A percentile compares a stretch with the other conserved stretches of the same genome.
Evolutionary conservation across 2,797 vertebrate species (phyloP).

Genomic region (Cercopithecus neglectus): DNA sequence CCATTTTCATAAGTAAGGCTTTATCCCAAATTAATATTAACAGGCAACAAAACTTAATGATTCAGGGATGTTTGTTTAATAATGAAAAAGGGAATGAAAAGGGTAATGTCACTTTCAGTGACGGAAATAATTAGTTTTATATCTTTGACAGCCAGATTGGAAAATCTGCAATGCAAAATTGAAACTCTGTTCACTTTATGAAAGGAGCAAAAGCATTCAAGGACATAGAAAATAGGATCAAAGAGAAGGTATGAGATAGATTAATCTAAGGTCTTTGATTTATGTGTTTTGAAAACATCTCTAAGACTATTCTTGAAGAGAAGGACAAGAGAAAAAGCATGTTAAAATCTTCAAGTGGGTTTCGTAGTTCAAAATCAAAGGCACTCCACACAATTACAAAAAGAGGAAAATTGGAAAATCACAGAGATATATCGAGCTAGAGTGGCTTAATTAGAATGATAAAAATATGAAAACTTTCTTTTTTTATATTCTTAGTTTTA

Average conservation of each 20-base stretch:
- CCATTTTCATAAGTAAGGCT: not conserved
- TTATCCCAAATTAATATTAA: not conserved
- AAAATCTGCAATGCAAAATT: not conserved
- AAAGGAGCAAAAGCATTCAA: not conserved
- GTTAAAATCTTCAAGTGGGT: not conserved
- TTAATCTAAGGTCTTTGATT: slow-evolving; percentile 13
- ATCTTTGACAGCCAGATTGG: slow-evolving; percentile 22
- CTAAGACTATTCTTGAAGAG: not conserved
- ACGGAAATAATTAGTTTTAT: slow-evolving; percentile 21
- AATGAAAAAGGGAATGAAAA: slow-evolving; percentile 35
- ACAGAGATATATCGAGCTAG: not conserved
- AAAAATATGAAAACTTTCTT: not conserved
- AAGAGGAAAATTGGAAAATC: not conserved
- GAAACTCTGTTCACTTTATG: slow-evolving; percentile 39
- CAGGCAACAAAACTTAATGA: not conserved
- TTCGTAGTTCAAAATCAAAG: slow-evolving; percentile 6
- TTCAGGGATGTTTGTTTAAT: slow-evolving; percentile 12
- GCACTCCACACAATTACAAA: not conserved
- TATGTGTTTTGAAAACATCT: not conserved
- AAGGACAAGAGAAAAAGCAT: not conserved
- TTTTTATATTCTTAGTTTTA: not conserved
- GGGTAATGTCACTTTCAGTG: not conserved
- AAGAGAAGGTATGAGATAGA: not conserved
- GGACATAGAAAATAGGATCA: not conserved
- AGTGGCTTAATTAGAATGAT: not conserved